phyloP scores from a whole-genome alignment of 2,113 vertebrate species.

The Ahaetulla prasina region DNA sequence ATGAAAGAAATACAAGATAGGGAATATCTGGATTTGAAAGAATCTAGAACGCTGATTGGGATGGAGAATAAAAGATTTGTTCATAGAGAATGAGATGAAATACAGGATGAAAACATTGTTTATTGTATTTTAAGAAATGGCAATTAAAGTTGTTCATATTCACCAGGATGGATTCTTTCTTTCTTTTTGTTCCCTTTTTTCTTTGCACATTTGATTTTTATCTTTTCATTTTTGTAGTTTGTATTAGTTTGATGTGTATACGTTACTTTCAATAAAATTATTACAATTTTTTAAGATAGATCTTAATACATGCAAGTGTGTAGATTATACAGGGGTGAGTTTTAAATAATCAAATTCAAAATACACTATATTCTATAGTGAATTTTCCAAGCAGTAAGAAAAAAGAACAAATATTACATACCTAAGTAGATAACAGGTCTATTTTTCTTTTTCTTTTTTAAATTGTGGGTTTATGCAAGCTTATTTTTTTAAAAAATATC shows the following conservation, averaged over 20 bases:
- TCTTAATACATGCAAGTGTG: background rate
- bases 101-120: background rate
- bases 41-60: background rate
- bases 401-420: background rate
- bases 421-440: background rate
- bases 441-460: background rate
- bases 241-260: background rate
- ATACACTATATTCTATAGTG: background rate
- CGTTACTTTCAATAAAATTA: background rate
- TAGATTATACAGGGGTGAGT: background rate
- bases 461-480: background rate
- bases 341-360: background rate
- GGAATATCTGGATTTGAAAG: background rate
- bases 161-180: background rate
- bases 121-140: background rate
- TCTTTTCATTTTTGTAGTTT: background rate
- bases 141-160: background rate
- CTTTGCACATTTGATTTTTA: background rate
- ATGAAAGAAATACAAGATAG: background rate
- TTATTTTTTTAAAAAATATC: slow-evolving; percentile 7
- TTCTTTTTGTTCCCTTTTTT: background rate
- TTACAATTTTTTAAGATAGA: background rate
- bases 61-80: background rate
- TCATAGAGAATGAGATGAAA: background rate
- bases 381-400: background rate